phyloP scores from a whole-genome alignment of 2,797 vertebrate species.

The Carapus acus region DNA sequence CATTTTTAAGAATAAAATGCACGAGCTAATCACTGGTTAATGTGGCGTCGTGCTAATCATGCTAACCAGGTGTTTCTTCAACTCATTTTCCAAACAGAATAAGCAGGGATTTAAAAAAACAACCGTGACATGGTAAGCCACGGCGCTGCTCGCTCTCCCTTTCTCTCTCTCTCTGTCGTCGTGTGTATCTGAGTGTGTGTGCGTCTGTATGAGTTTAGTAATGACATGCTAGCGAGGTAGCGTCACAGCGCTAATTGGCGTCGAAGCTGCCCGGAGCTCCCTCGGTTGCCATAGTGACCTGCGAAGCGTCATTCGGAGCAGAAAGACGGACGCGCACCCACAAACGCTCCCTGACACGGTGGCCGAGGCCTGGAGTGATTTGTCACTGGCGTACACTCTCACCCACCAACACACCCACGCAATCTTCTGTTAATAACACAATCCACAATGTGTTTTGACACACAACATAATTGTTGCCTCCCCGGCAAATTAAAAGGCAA shows the following conservation, averaged over 20 bases:
- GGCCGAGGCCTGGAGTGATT: constrained; percentile 69
- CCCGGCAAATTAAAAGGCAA: constrained; percentile 64
- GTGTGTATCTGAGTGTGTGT: too few species aligned
- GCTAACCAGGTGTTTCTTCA: too few species aligned
- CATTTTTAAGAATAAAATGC: too few species aligned
- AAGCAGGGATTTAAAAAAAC: too few species aligned
- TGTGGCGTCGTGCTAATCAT: too few species aligned
- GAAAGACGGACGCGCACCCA: constrained; percentile 44
- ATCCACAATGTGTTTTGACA: constrained; percentile 13
- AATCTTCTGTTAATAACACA: too few species aligned
- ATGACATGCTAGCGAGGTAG: constrained; percentile 43
- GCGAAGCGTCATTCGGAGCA: constrained; percentile 64
- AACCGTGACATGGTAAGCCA: too few species aligned
- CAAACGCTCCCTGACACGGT: constrained; percentile 39
- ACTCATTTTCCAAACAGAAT: too few species aligned
- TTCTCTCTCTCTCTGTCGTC: too few species aligned
- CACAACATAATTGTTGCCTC: neutral
- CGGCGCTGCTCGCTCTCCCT: too few species aligned
- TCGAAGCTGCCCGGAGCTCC: constrained; percentile 50
- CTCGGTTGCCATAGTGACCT: constrained; percentile 85
- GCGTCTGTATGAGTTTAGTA: constrained; percentile 38
- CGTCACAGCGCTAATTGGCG: constrained; percentile 63
- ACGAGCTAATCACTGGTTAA: too few species aligned
- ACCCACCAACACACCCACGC: constrained; percentile 57
- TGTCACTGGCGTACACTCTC: constrained; percentile 73